phyloP scores from a whole-genome alignment of 2,797 vertebrate species.

The Pipistrellus pipistrellus region DNA sequence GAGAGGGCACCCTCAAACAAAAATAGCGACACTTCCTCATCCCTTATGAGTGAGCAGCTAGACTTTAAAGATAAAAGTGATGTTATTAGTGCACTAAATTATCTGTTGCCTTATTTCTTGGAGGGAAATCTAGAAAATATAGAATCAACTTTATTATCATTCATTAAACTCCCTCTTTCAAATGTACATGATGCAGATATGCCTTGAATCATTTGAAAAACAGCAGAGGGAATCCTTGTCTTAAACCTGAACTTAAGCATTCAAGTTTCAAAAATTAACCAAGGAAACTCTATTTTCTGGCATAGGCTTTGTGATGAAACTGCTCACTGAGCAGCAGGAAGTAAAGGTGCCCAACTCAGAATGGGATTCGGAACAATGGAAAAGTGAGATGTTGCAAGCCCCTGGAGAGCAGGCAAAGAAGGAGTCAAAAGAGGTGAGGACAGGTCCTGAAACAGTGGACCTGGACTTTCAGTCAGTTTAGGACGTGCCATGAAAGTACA shows the following conservation, averaged over 20 bases:
- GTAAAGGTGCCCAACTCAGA: neutral
- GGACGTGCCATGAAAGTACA: neutral
- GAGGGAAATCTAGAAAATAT: conserved; percentile 15
- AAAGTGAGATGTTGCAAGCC: neutral
- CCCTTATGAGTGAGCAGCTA: neutral
- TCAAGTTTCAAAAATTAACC: neutral
- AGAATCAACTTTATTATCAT: conserved; percentile 44
- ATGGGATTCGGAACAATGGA: neutral
- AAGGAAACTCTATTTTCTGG: conserved; percentile 66
- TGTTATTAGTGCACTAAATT: neutral
- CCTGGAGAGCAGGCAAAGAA: neutral
- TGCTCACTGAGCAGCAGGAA: conserved; percentile 74
- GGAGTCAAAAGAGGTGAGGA: neutral
- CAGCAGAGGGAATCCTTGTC: neutral
- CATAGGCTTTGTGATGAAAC: conserved; percentile 75
- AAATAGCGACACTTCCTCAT: accelerated
- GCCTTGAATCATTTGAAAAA: neutral
- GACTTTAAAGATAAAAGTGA: neutral
- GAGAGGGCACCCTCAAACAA: neutral
- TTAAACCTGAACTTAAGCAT: neutral
- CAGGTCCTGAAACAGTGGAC: neutral
- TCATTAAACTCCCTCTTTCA: conserved; percentile 62
- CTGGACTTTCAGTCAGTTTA: neutral
- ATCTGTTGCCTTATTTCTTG: conserved; percentile 1
- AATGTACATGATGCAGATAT: neutral